phyloP scores from a whole-genome alignment of 2,888 invertebrate genomes.

The Bellardia bayeri region DNA sequence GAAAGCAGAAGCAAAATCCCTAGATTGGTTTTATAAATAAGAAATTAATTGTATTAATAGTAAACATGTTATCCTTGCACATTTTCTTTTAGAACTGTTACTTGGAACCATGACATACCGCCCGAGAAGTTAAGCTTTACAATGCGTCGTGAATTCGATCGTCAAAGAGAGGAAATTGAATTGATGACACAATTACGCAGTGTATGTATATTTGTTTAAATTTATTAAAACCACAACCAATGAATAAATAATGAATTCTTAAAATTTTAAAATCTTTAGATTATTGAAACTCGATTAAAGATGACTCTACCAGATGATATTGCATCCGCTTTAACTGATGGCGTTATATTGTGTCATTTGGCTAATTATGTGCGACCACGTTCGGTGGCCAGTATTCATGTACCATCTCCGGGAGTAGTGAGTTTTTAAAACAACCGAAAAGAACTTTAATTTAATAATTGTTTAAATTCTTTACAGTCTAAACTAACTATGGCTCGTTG shows the following conservation, averaged over 20 bases:
- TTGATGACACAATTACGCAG: conserved; percentile 92
- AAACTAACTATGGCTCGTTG: conserved; percentile 97
- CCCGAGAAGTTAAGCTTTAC: conserved; percentile 94
- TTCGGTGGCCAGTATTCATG: conserved; percentile 96
- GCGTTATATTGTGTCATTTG: conserved; percentile 96
- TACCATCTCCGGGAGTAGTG: conserved; percentile 96
- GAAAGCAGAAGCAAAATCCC: no score
- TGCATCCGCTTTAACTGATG: conserved; percentile 93
- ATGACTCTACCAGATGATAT: conserved; percentile 95
- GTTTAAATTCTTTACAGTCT: conserved; percentile 89
- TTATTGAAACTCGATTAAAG: conserved; percentile 94
- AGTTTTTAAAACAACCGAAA: conserved; percentile 80
- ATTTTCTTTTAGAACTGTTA: conserved; percentile 83
- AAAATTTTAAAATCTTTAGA: conserved; percentile 85
- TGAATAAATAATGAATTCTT: no score
- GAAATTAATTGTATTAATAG: no score
- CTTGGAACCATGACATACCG: conserved; percentile 90
- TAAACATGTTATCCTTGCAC: no score
- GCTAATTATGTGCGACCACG: conserved; percentile 96
- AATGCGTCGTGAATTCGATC: conserved; percentile 95
- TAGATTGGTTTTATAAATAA: no score
- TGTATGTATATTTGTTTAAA: conserved; percentile 85
- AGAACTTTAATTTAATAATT: conserved; percentile 7
- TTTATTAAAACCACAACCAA: not conserved
- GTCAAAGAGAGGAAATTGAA: conserved; percentile 94